Percentiles rank a stretch among this genome's conserved stretches.
These are phyloP conservation scores for Uria aalge DNA, from an alignment of 2,113 vertebrate genomes.

Conservation along the genomic window DNA sequence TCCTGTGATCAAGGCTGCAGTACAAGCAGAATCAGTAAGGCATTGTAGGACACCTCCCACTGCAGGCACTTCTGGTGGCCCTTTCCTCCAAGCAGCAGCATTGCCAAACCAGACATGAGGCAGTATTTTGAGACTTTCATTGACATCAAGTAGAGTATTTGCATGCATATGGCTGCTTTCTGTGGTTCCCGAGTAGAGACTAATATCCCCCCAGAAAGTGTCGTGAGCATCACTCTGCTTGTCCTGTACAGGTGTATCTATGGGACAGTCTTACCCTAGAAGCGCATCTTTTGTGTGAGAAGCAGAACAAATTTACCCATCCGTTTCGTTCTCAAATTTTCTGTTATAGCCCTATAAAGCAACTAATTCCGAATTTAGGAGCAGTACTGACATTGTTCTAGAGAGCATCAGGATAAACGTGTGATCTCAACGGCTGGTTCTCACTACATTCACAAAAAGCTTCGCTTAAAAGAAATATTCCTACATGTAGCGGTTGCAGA, in stretches of 20 bases:
- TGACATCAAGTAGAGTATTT: rapidly evolving
- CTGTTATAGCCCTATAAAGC: neutral
- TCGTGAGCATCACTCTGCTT: neutral
- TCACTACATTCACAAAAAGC: neutral
- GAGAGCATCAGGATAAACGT: neutral
- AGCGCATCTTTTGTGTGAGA: neutral
- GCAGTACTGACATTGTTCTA: rapidly evolving
- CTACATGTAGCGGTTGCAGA: neutral
- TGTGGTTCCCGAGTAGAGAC: neutral
- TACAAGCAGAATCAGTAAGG: neutral
- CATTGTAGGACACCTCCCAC: neutral
- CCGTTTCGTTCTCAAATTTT: neutral
- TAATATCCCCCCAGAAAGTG: neutral
- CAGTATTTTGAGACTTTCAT: neutral
- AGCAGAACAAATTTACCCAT: neutral
- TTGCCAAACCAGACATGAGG: neutral
- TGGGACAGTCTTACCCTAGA: neutral
- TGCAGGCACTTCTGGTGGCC: neutral
- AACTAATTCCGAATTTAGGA: neutral
- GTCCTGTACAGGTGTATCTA: neutral
- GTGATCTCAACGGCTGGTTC: neutral
- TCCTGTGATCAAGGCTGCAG: neutral
- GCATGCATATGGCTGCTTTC: neutral
- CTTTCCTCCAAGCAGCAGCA: neutral
- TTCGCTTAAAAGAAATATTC: neutral